Conservation (phyloP, 1,140 invertebrate genomes). For the Calliopsis andreniformis region DNA sequence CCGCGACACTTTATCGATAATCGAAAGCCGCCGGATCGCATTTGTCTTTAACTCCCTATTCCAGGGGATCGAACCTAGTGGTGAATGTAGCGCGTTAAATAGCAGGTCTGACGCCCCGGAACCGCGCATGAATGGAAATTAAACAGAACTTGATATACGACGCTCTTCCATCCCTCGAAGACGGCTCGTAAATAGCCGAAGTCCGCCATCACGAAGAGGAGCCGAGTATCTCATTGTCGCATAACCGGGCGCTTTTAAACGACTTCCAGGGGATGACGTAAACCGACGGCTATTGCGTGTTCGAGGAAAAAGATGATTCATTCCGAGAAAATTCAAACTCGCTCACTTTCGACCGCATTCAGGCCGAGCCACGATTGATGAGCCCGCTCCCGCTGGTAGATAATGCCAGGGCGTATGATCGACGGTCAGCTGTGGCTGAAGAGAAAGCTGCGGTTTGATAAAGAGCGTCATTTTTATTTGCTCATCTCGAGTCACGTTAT, state of each 20-base stretch:
- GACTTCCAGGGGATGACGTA: constrained; percentile 32
- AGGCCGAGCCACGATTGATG: constrained; percentile 55
- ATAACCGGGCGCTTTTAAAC: constrained; percentile 9
- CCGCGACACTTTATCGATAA: constrained; percentile 25
- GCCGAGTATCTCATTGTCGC: constrained; percentile 21
- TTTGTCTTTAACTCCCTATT: constrained; percentile 9
- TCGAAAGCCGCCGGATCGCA: constrained; percentile 8
- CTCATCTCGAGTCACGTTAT: constrained; percentile 45
- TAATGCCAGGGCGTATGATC: constrained; percentile 58
- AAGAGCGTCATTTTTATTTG: constrained; percentile 63
- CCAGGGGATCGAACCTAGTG: background rate
- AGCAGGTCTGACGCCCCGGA: background rate
- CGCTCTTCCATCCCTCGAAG: constrained; percentile 1
- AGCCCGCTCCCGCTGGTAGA: constrained; percentile 52
- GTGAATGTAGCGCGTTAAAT: background rate
- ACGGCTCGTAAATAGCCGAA: constrained; percentile 10
- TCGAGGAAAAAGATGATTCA: constrained; percentile 61
- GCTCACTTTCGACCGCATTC: constrained; percentile 60
- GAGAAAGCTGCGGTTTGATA: constrained; percentile 62
- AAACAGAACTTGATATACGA: constrained; percentile 42
- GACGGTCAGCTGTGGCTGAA: constrained; percentile 61
- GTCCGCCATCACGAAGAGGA: background rate
- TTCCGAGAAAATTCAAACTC: constrained; percentile 60
- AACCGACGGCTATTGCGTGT: constrained; percentile 39
- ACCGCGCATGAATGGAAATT: constrained; percentile 42